A percentile compares a stretch with the other conserved stretches of the same genome.
phyloP scores from a whole-genome alignment of 2,113 vertebrate genomes.

The Notarius lentiginosus region DNA sequence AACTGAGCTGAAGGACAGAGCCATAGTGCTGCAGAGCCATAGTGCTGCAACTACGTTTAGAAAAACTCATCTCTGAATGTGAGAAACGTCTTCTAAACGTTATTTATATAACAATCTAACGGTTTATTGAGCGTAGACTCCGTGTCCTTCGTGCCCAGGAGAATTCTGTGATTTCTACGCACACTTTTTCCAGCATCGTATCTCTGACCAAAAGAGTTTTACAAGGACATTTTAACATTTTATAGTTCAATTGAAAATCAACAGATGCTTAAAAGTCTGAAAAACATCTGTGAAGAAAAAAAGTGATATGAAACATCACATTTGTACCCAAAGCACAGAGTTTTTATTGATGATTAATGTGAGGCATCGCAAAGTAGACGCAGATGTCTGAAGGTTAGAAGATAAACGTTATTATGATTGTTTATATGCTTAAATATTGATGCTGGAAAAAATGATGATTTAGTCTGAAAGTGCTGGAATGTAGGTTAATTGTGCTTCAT shows the following conservation, averaged over 20 bases:
- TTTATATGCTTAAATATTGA: background rate
- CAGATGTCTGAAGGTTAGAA: background rate
- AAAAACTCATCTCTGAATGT: background rate
- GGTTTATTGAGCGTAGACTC: background rate
- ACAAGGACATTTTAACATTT: background rate
- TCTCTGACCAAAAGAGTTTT: background rate
- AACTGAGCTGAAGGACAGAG: no score
- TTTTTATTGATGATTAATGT: background rate
- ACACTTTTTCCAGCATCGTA: background rate
- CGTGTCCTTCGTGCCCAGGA: background rate
- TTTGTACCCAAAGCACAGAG: background rate
- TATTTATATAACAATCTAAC: background rate
- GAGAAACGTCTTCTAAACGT: background rate
- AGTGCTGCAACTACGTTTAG: background rate
- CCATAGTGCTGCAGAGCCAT: background rate
- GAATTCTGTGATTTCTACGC: background rate
- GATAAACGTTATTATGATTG: background rate
- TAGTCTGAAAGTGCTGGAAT: background rate
- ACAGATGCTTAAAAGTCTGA: background rate
- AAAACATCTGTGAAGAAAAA: background rate
- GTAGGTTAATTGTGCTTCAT: background rate
- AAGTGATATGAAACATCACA: no score
- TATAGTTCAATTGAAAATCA: conserved; percentile 5
- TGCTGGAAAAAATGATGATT: background rate
- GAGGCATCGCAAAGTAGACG: background rate